phyloP scores from a whole-genome alignment of 2,888 invertebrate species.

The Diloba caeruleocephala region DNA sequence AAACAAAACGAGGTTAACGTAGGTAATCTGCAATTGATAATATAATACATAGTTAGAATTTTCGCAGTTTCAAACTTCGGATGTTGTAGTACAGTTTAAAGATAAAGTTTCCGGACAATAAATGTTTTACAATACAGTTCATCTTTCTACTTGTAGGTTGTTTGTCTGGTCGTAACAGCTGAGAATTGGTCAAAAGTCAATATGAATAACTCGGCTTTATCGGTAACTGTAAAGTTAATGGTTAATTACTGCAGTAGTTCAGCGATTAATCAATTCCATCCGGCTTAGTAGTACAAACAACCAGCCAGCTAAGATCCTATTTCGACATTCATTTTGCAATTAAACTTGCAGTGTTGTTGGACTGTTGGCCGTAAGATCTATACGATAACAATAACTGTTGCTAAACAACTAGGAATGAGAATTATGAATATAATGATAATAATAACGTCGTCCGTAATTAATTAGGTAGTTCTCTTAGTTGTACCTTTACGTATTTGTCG shows the following conservation, averaged over 20 bases:
- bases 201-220: constrained; percentile 35
- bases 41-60: constrained; percentile 10
- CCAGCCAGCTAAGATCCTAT: constrained; percentile 59
- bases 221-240: constrained; percentile 59
- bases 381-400: constrained; percentile 40
- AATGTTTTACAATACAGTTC: constrained; percentile 17
- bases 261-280: constrained; percentile 71
- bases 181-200: constrained; percentile 48
- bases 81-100: constrained; percentile 6
- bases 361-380: constrained; percentile 49
- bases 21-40: constrained; percentile 60
- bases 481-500: no score
- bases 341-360: constrained; percentile 58
- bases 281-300: constrained; percentile 67
- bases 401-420: constrained; percentile 42
- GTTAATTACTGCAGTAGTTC: constrained; percentile 59
- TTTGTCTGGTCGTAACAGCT: constrained; percentile 34
- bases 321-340: constrained; percentile 71
- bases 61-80: not conserved
- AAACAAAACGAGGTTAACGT: constrained; percentile 68
- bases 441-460: constrained; percentile 44
- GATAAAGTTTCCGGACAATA: constrained; percentile 17
- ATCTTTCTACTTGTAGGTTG: constrained; percentile 39
- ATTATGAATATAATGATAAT: constrained; percentile 53
- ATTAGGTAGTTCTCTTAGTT: constrained; percentile 43